Evolutionary conservation across 2,113 vertebrate species (phyloP).

Genomic region (Ibidorhyncha struthersii): DNA sequence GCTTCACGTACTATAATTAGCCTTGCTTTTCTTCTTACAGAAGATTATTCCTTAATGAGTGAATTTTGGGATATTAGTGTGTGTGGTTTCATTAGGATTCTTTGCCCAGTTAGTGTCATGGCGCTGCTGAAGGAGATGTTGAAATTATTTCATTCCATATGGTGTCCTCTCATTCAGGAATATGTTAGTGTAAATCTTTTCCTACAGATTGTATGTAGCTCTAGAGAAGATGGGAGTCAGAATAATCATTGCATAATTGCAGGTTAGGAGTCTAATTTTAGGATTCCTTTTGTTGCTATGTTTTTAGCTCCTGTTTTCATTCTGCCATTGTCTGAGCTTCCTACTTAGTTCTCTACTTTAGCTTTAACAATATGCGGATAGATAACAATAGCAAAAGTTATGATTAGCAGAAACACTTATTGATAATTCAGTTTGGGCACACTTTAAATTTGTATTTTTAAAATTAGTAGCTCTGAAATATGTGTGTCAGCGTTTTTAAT

Average conservation of each 20-base stretch:
- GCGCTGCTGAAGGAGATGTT: neutral
- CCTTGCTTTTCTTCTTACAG: neutral
- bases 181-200: neutral
- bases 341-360: neutral
- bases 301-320: neutral
- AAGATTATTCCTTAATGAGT: neutral
- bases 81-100: neutral
- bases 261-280: neutral
- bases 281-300: neutral
- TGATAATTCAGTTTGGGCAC: neutral
- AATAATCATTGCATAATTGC: neutral
- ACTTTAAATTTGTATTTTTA: neutral
- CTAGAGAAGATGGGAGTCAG: neutral
- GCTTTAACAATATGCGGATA: neutral
- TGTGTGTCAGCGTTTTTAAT: neutral
- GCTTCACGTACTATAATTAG: neutral
- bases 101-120: neutral
- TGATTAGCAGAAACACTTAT: neutral
- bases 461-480: neutral
- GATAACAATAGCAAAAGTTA: neutral
- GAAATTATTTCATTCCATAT: neutral
- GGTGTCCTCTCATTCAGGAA: neutral
- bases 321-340: neutral
- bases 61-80: neutral
- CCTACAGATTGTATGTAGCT: neutral